phyloP scores from a whole-genome alignment of 2,797 vertebrate genomes.

The Myotis vivesi region DNA sequence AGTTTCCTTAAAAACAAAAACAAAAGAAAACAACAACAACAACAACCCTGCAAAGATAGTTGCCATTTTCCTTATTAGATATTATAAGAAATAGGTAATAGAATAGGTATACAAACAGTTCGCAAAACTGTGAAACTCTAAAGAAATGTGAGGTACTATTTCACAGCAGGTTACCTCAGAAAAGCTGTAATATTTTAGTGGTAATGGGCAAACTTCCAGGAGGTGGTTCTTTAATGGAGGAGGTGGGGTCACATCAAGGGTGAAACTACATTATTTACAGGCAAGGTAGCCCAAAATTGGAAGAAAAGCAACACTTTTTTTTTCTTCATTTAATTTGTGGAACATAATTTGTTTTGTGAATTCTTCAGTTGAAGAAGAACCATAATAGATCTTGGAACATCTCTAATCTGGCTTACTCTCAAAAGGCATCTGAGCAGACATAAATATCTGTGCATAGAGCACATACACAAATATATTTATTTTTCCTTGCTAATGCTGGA shows the following conservation, averaged over 20 bases:
- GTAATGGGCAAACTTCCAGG: neutral
- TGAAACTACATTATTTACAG: neutral
- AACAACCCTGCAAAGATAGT: neutral
- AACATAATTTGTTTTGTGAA: neutral
- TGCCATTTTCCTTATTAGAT: neutral
- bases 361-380: neutral
- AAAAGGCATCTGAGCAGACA: neutral
- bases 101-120: neutral
- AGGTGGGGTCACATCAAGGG: neutral
- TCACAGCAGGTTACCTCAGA: neutral
- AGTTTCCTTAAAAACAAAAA: neutral
- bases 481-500: neutral
- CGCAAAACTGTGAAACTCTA: neutral
- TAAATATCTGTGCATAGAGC: neutral
- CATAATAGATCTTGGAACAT: neutral
- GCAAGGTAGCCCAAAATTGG: neutral
- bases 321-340: neutral
- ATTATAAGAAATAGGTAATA: neutral
- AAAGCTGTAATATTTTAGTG: neutral
- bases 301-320: neutral
- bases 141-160: neutral
- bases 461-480: neutral
- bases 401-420: neutral
- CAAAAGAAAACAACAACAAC: neutral
- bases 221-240: neutral